These are phyloP conservation scores for Brachyrhaphis roseni DNA, from an alignment of 2,797 vertebrate species.

Conservation along the genomic window DNA sequence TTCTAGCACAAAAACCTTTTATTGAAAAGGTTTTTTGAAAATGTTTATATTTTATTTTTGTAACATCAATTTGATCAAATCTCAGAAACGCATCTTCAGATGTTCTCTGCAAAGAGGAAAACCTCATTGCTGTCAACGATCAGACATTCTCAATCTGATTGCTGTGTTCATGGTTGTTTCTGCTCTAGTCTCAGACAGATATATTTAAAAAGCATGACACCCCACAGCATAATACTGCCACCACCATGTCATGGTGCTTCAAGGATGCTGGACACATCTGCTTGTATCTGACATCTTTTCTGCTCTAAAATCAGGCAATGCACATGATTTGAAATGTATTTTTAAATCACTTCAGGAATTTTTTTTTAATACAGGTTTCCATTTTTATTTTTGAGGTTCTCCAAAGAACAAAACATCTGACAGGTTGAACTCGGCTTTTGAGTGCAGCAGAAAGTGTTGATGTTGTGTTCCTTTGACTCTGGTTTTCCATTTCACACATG, in stretches of 20 bases:
- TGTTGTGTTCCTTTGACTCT: not conserved
- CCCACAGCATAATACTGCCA: not conserved
- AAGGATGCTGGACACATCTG: not conserved
- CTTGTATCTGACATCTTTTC: not conserved
- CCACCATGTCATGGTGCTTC: not conserved
- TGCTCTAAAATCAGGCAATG: not conserved
- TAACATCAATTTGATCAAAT: too few species aligned
- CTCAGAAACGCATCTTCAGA: not conserved
- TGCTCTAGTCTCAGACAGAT: not conserved
- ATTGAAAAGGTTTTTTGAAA: too few species aligned
- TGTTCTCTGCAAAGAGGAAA: not conserved
- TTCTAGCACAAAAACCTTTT: too few species aligned
- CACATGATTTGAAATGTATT: not conserved
- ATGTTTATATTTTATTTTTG: too few species aligned
- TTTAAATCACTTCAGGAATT: not conserved
- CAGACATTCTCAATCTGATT: not conserved
- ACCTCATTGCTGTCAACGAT: not conserved
- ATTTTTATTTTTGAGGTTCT: not conserved
- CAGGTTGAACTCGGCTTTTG: conserved; percentile 3
- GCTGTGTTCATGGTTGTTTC: not conserved
- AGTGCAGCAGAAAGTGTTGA: not conserved
- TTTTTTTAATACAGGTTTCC: not conserved
- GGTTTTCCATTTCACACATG: conserved; percentile 11
- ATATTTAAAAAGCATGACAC: not conserved
- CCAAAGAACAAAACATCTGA: not conserved